phyloP scores from a whole-genome alignment of 2,797 vertebrate genomes.

The Malacoraja senta region DNA sequence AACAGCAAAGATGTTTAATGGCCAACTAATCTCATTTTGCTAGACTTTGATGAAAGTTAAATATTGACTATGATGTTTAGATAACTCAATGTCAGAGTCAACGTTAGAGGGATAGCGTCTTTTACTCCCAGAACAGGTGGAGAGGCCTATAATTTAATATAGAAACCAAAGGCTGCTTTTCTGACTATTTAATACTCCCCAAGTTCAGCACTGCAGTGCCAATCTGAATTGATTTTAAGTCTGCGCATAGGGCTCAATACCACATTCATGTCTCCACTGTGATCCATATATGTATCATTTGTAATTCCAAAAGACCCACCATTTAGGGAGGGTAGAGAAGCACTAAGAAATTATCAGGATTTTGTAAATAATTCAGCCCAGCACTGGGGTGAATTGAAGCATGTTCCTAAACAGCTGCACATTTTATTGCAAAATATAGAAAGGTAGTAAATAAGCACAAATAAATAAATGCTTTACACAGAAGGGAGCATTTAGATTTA shows the following conservation, averaged over 20 bases:
- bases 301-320: neutral
- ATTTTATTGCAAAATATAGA: neutral
- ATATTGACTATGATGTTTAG: neutral
- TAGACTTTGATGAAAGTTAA: neutral
- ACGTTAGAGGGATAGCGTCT: neutral
- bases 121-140: neutral
- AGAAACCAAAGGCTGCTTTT: neutral
- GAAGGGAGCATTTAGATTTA: neutral
- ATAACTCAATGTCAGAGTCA: neutral
- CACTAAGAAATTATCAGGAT: neutral
- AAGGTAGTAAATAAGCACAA: neutral
- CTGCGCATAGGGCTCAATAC: neutral
- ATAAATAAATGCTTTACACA: neutral
- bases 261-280: neutral
- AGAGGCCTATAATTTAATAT: neutral
- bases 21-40: neutral
- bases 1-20: neutral
- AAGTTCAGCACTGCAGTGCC: neutral
- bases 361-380: neutral
- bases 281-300: neutral
- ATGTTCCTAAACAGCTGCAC: neutral
- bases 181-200: neutral
- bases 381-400: neutral
- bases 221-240: neutral
- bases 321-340: neutral